Conservation (phyloP, 2,797 vertebrate genomes). For the Buphagus erythrorhynchus region DNA sequence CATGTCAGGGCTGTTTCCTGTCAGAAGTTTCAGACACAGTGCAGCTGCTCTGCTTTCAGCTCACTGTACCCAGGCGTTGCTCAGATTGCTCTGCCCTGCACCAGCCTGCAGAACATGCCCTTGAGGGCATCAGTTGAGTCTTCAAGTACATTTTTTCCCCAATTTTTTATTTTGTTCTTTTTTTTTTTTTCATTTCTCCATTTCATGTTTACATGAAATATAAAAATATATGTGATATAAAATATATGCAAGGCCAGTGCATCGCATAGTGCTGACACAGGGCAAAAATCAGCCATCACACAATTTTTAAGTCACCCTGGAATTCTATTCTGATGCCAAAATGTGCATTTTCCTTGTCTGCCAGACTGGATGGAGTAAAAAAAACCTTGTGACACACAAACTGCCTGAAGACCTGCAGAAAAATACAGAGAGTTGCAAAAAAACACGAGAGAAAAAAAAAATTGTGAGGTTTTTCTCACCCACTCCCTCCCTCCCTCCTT, state of each 20-base stretch:
- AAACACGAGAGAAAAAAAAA: not conserved
- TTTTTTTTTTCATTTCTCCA: not conserved
- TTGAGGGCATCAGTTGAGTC: not conserved
- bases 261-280: not conserved
- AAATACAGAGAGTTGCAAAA: not conserved
- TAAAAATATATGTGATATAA: not conserved
- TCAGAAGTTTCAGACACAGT: not conserved
- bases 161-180: fast-evolving
- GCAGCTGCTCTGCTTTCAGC: conserved; percentile 17
- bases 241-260: fast-evolving
- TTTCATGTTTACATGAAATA: not conserved
- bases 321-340: not conserved
- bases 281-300: not conserved
- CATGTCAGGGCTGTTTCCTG: not conserved
- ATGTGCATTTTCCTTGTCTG: not conserved
- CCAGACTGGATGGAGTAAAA: not conserved
- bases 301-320: not conserved
- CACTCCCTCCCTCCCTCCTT: not conserved
- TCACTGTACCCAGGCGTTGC: not conserved
- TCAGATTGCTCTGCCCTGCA: conserved; percentile 9
- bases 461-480: not conserved
- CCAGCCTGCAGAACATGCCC: not conserved
- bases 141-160: not conserved
- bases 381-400: not conserved
- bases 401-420: not conserved